These are phyloP conservation scores for Lobophora halterata DNA, from an alignment of 2,888 invertebrate genomes.

Conservation along the genomic window DNA sequence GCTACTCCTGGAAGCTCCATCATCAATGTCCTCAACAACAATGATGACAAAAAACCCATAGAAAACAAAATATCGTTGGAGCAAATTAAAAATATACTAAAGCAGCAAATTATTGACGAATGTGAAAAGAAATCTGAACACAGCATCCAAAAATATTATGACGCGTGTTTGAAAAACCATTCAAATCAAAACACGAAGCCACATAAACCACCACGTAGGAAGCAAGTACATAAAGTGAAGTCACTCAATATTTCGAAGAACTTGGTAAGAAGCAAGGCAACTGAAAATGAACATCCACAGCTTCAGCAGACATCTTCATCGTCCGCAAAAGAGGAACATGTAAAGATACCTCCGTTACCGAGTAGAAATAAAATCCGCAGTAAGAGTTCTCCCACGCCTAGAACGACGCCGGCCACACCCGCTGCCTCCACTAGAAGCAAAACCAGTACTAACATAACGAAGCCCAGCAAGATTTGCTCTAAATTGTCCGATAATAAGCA, in stretches of 20 bases:
- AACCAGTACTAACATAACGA: slow-evolving; percentile 4
- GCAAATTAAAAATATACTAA: slow-evolving; percentile 58
- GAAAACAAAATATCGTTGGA: slow-evolving; percentile 60
- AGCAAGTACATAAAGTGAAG: slow-evolving; percentile 64
- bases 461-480: not conserved
- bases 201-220: slow-evolving; percentile 40
- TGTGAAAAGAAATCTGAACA: slow-evolving; percentile 26
- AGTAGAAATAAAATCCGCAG: slow-evolving; percentile 36
- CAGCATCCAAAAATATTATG: slow-evolving; percentile 17
- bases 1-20: slow-evolving; percentile 73
- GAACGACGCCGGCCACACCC: slow-evolving; percentile 26
- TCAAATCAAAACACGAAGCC: slow-evolving; percentile 20
- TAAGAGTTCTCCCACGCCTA: slow-evolving; percentile 50
- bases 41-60: slow-evolving; percentile 37
- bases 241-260: slow-evolving; percentile 66
- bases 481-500: slow-evolving; percentile 16
- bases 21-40: slow-evolving; percentile 59
- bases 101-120: slow-evolving; percentile 48
- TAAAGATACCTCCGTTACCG: slow-evolving; percentile 19
- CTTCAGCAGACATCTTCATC: slow-evolving; percentile 33
- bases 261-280: slow-evolving; percentile 34
- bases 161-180: slow-evolving; percentile 12
- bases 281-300: slow-evolving; percentile 7
- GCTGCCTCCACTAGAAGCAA: no score
- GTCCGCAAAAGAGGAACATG: slow-evolving; percentile 36